Conservation (phyloP, 2,113 vertebrate genomes). For the Reinhardtius hippoglossoides region DNA sequence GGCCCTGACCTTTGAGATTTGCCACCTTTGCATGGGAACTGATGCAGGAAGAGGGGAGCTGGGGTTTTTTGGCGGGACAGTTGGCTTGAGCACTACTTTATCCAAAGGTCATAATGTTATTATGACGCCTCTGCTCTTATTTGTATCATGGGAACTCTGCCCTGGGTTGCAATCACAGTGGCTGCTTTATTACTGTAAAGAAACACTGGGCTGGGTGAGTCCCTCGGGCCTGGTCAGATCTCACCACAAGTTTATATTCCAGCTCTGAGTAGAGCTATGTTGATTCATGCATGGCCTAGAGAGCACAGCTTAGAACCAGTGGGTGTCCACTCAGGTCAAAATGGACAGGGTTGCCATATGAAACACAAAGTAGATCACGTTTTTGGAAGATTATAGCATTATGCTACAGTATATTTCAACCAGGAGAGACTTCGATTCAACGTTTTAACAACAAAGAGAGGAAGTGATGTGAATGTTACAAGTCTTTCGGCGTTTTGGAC, state of each 20-base stretch:
- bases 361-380: not conserved
- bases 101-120: conserved; percentile 47
- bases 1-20: conserved; percentile 23
- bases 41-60: conserved; percentile 51
- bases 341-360: not conserved
- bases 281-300: conserved; percentile 31
- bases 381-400: not conserved
- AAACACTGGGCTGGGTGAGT: conserved; percentile 32
- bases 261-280: conserved; percentile 31
- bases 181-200: conserved; percentile 46
- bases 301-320: conserved; percentile 5
- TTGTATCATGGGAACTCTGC: conserved; percentile 47
- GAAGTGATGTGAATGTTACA: no score
- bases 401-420: not conserved
- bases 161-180: conserved; percentile 2
- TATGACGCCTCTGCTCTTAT: conserved; percentile 8
- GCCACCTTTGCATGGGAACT: conserved; percentile 51
- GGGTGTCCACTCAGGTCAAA: conserved; percentile 28
- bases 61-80: not conserved
- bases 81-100: conserved; percentile 39
- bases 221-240: conserved; percentile 46
- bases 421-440: no score
- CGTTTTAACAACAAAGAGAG: no score
- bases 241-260: conserved; percentile 68
- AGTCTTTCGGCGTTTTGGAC: no score